Base-by-base conservation (phyloP, 2,113 vertebrate genomes). In the Heterochromis multidens region DNA sequence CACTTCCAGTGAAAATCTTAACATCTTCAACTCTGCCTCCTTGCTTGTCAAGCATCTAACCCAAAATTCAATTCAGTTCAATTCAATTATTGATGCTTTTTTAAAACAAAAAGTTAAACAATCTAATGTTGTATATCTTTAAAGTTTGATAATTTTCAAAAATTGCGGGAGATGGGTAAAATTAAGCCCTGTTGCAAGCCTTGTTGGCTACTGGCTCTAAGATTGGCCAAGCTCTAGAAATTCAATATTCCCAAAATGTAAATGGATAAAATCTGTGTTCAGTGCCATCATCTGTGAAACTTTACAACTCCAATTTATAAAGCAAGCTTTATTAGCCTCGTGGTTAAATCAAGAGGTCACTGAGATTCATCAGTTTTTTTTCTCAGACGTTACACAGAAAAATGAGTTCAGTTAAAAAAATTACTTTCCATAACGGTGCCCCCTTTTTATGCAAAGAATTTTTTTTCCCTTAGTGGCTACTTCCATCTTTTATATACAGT, bases 11-110 rank as follows among this genome's bases (percentile, higher is more conserved):
- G n/a, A n/a, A n/a, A n/a, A n/a, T n/a, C n/a, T n/a, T n/a, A n/a
- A n/a, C n/a, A n/a, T n/a, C n/a, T n/a, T n/a, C n/a, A n/a, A n/a
- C n/a, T n/a, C n/a, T n/a, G n/a, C n/a, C n/a, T n/a, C n/a, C n/a
- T n/a, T n/a, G n/a, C n/a, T n/a, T 46, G 37, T 27, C 14, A 70
- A 70, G 4, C 3, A 0, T 3, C 37, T 27, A 19, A 46, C 6
- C 65, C 37, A 70, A 11, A 46, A 27, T 70, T 1, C 37, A 0
- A n/a, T n/a, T n/a, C n/a, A n/a, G n/a, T n/a, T n/a, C n/a, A n/a
- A n/a, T n/a, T n/a, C n/a, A n/a, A n/a, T n/a, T n/a, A n/a, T n/a
- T 27, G 37, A 70, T 10, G n/a, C 63, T 43, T 63, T 37, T 40
- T 19, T 37, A 65, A 37, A 23, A 23, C 37, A 37, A 52, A 9